A percentile compares a stretch with the other conserved stretches of the same genome.
Evolutionary conservation across 2,888 invertebrate genomes (phyloP).

Genomic region (Ennomos erosarius): DNA sequence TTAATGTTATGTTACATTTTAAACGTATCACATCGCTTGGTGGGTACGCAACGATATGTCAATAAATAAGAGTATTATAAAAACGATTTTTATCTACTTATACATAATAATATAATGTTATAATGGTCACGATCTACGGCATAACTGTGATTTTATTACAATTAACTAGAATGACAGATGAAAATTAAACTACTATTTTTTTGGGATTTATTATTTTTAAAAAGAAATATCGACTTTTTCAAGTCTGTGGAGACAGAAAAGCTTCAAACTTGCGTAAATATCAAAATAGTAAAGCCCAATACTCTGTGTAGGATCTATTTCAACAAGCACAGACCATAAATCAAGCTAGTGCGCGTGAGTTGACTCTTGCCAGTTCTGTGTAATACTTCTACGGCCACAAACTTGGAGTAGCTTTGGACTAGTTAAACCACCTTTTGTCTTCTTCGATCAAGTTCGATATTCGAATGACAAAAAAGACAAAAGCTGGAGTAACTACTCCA

Average conservation of each 20-base stretch:
- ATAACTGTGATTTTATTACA: constrained; percentile 33
- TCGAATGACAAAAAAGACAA: too few species aligned
- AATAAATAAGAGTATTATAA: constrained; percentile 22
- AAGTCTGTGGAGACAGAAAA: constrained; percentile 23
- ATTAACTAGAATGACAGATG: constrained; percentile 29
- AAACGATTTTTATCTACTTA: constrained; percentile 23
- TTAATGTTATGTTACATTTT: background rate
- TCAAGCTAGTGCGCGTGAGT: background rate
- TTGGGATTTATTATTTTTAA: constrained; percentile 23
- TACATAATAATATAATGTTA: constrained; percentile 12
- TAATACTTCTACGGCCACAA: background rate
- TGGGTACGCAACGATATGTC: constrained; percentile 5
- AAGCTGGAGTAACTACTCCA: too few species aligned
- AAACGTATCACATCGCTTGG: constrained; percentile 3
- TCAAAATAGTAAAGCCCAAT: background rate
- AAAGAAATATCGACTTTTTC: constrained; percentile 16
- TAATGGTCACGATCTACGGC: constrained; percentile 32
- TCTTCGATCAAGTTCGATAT: too few species aligned
- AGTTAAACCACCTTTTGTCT: too few species aligned
- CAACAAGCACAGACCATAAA: background rate
- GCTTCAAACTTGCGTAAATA: constrained; percentile 20
- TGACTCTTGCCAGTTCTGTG: background rate
- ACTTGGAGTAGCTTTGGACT: too few species aligned
- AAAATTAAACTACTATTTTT: constrained; percentile 30
- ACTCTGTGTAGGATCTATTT: background rate